Percentiles rank a stretch among this genome's conserved stretches.
These are phyloP conservation scores for Brachionus rubens DNA, from an alignment of 1,140 invertebrate genomes.

Conservation along the genomic window DNA sequence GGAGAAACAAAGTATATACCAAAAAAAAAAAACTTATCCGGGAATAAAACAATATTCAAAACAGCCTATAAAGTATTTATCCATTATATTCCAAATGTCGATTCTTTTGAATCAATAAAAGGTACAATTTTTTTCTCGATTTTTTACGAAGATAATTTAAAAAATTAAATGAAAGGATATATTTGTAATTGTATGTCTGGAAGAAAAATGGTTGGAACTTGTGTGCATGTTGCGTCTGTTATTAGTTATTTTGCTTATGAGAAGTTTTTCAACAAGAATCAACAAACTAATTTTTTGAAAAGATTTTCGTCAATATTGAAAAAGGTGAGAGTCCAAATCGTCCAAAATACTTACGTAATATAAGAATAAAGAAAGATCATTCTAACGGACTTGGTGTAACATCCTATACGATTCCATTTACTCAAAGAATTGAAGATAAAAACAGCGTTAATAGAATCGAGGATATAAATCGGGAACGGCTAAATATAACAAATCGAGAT, in stretches of 20 bases:
- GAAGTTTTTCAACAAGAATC: not conserved
- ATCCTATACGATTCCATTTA: not conserved
- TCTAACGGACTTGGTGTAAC: too few species aligned
- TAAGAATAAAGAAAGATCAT: not conserved
- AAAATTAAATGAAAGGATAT: not conserved
- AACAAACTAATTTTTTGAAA: not conserved
- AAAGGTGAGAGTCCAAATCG: not conserved
- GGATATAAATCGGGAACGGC: not conserved
- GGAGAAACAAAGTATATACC: not conserved
- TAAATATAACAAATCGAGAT: not conserved
- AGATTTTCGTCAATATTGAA: not conserved
- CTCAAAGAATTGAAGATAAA: not conserved
- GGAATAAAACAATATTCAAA: not conserved
- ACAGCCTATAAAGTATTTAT: not conserved
- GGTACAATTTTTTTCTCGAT: not conserved
- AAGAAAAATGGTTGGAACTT: not conserved
- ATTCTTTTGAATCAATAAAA: not conserved
- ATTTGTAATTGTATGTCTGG: slow-evolving; percentile 7
- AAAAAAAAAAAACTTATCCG: not conserved
- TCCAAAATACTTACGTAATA: not conserved
- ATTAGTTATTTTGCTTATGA: not conserved
- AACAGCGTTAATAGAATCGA: not conserved
- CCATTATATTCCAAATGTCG: not conserved
- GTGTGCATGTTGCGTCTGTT: not conserved
- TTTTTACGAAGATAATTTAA: not conserved